Percentiles rank a stretch among this genome's conserved stretches.
These are phyloP conservation scores for Zosterops pallidus DNA, from an alignment of 2,113 vertebrate species.

Conservation along the genomic window DNA sequence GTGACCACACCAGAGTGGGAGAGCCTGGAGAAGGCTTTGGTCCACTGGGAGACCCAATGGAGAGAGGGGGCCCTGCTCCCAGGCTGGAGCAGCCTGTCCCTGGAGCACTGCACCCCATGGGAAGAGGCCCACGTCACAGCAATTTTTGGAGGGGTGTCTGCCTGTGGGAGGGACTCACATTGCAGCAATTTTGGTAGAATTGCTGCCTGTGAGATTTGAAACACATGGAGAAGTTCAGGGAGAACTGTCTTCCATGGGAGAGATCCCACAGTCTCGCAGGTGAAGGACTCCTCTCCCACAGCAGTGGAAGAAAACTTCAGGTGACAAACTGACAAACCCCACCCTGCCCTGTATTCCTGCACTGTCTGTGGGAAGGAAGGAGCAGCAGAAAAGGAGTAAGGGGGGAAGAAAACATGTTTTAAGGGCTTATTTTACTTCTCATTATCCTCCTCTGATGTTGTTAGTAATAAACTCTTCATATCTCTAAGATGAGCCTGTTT, in stretches of 20 bases:
- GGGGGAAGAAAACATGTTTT: accelerated
- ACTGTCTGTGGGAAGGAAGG: accelerated
- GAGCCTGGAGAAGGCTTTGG: not conserved
- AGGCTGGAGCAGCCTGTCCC: not conserved
- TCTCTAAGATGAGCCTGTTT: not conserved
- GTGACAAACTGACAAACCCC: not conserved
- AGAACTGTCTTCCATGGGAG: no score
- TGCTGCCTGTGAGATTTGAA: accelerated
- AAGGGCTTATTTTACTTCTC: not conserved
- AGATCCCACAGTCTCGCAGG: accelerated
- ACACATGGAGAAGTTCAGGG: accelerated
- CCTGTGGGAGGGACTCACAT: accelerated
- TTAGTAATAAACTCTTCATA: not conserved
- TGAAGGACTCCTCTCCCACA: not conserved
- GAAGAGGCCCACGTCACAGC: accelerated
- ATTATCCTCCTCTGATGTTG: not conserved
- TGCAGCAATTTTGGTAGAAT: not conserved
- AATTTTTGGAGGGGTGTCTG: accelerated
- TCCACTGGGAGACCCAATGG: no score
- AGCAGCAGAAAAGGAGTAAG: not conserved
- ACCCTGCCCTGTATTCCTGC: accelerated
- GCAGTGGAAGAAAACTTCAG: not conserved
- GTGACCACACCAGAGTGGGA: not conserved
- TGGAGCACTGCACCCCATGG: not conserved
- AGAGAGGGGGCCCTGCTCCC: not conserved